Evolutionary conservation across 2,797 vertebrate species (phyloP), one percentile per base, ranked within the genome.

Genomic region (Tauraco hartlaubi): DNA sequence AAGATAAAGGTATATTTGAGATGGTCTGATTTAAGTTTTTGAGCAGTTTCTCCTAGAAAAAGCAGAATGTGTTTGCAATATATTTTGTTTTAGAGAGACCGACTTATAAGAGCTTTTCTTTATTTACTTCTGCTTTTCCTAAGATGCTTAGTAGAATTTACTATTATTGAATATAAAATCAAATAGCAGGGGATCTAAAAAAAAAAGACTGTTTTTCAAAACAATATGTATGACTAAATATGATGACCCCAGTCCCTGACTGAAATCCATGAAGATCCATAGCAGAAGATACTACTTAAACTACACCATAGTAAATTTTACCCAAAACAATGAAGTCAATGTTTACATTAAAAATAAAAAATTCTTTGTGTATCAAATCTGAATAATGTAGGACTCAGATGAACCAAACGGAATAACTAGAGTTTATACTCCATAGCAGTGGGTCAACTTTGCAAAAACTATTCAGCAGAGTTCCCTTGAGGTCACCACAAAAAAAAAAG

Each of bases 401-500:
- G 90, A 78, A 88, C 43, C 48, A 90, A 94, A 93, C 76, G 73
- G 90, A 85, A 92, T 85, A 88, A 90, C 71, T 77, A 44, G 52
- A 82, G 64, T 72, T 91, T 91, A 77, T 28, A 48, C 49, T 80
- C 87, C 74, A 37, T 21, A 85, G 67, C 89, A 91, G 19, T 10
- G 68, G 85, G 91, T 92, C 89, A 92, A 64, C 82, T 94, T 89
- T 80, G 68, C 85, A 95, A 92, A 94, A 96, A 94, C 81, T 92
- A 85, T 91, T 94, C 96, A 88, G 75, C 61, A 85, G 75, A 97
- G 90, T 77, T 94, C 85, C 67, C 64, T 62, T 62, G 66, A 92
- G 86, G 62, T 92, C 91, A 95, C 66, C 51, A 78, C 21, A 33
- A 84, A 94, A 84, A 94, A 84, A 94, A 63, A 83, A 25, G 56